Evolutionary conservation across 2,113 vertebrate species (phyloP), one percentile per base, ranked within the genome.

Genomic region (Rhadina sibilatrix): DNA sequence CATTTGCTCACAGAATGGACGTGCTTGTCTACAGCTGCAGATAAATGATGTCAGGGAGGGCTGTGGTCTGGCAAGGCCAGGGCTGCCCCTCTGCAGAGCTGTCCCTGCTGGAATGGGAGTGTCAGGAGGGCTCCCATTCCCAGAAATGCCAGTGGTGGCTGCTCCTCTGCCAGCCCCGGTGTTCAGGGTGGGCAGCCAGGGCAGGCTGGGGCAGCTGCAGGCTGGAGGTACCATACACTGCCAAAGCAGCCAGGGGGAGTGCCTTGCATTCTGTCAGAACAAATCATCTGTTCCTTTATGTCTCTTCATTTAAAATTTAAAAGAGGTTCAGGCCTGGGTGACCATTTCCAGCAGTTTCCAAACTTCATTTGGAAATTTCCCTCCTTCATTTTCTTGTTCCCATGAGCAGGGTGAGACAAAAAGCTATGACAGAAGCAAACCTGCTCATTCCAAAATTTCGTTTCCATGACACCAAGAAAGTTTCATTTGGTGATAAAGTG

Each of bases 391-490:
- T 63, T 17, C 65, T 57, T 12, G 0, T 47, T 61, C 46, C 66
- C 7, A 0, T 2, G 20, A 49, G 42, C 0, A 4, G 19, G 1
- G 31, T 1, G 25, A 70, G 56, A 16, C 30, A n/a, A 17, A 9
- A 50, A 69, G 63, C 49, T 10, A 0, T 12, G 54, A 24, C 12
- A 25, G 69, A 46, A 54, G 40, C 59, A 65, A 76, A 72, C 42
- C n/a, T 6, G 50, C 30, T 84, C 17, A 53, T 49, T 61, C 52
- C 33, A 40, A 54, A 42, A 23, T 65, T 80, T 25, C 15, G 40
- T 61, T 87, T 61, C 77, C 21, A 6, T 52, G 83, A 61, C 44
- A 70, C 47, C 30, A 33, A 15, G 59, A 1, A 59, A 59, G 35
- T 21, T 87, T 82, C 31, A 17, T 70, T 75, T 54, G 40, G 66